Conservation (phyloP, 2,797 vertebrate genomes). For the Arctocebus calabarensis region DNA sequence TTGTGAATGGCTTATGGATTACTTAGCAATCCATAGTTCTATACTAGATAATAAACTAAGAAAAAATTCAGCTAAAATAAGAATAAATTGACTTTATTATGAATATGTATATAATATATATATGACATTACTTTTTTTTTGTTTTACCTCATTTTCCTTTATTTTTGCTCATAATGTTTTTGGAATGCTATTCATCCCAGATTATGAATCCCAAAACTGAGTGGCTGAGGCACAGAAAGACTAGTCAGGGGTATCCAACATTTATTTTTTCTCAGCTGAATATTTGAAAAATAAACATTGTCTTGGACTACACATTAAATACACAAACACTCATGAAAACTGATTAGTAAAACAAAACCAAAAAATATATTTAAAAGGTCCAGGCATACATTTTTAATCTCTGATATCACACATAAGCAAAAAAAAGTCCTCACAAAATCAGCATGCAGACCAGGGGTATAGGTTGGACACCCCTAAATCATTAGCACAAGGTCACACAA, state of each 20-base stretch:
- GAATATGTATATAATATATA: too few species aligned
- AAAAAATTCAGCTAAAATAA: not conserved
- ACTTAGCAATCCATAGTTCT: not conserved
- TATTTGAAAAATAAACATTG: too few species aligned
- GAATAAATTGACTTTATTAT: not conserved
- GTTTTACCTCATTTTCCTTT: not conserved
- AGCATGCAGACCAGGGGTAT: too few species aligned
- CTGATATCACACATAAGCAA: too few species aligned
- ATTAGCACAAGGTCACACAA: not conserved
- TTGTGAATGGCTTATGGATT: constrained; percentile 24
- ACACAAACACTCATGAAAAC: too few species aligned
- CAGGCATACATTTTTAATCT: too few species aligned
- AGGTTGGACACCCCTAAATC: not conserved
- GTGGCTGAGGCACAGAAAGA: not conserved
- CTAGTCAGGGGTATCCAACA: too few species aligned
- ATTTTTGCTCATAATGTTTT: not conserved
- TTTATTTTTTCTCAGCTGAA: too few species aligned
- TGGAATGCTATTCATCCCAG: not conserved
- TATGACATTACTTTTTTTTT: not conserved
- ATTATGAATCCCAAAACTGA: not conserved
- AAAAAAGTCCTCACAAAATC: too few species aligned
- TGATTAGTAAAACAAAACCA: too few species aligned
- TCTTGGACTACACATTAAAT: too few species aligned
- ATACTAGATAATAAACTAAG: not conserved
- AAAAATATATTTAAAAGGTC: too few species aligned